Base-by-base conservation (phyloP, 1,140 invertebrate genomes). In the Antheraea pernyi region DNA sequence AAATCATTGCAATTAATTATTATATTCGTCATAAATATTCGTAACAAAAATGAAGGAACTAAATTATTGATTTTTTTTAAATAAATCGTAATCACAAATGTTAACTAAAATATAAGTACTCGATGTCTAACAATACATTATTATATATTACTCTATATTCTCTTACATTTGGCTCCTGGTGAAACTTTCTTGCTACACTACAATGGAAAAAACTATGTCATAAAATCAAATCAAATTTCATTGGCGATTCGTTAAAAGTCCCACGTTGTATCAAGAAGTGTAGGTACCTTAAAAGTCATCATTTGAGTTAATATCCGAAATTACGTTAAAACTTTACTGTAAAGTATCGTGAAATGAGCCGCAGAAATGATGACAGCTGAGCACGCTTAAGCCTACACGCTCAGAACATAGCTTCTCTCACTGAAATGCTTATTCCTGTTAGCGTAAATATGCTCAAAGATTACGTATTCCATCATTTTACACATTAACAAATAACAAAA, bases 11-110 rank as follows among this genome's bases (percentile, higher is more conserved):
- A 53, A 61, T 61, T 61, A 61, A 61, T 36, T 53, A 91, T 86
- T 89, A 89, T 83, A 89, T 83, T 89, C 78, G n/a, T 59, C 22
- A 59, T 91, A 92, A 92, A 91, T 91, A 90, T 78, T 83, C 78
- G 80, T 90, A 92, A 92, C 88, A 89, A 91, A 91, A 91, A 82
- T 90, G 81, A 88, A 92, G 90, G 90, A 92, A 92, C 90, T 92
- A 89, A 92, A 89, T 85, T 87, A 86, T 89, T 90, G 80, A 84
- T 86, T 83, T 80, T 84, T 87, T 79, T 90, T 86, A 89, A 86
- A 77, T 82, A 53, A 53, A 89, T 78, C 78, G 84, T 76, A 86
- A 91, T 91, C 89, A 91, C 89, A 91, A 75, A 78, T 82, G 83
- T 79, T 62, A 90, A 89, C 81, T 88, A 88, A 91, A 61, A 80